Conservation (phyloP, 2,888 invertebrate genomes). For the Salticus scenicus region DNA sequence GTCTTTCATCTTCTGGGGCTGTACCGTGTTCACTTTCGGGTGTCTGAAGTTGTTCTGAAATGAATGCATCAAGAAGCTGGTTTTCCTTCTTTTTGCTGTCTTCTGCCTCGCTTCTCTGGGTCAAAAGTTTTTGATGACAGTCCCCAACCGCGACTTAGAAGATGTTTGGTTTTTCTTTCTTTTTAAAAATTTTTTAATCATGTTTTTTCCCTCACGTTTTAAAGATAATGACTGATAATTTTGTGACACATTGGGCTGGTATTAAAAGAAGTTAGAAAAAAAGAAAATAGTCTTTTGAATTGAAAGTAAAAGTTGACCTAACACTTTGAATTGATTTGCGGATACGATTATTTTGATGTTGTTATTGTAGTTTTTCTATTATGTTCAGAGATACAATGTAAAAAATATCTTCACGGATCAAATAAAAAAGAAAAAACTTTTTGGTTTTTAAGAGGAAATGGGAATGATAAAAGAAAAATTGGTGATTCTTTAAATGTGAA, state of each 20-base stretch:
- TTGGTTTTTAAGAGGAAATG: no score
- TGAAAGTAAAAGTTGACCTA: not conserved
- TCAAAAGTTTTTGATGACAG: constrained; percentile 19
- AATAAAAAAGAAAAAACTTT: no score
- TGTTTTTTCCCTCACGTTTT: not conserved
- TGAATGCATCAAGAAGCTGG: constrained; percentile 27
- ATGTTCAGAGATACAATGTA: no score
- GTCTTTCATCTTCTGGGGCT: not conserved
- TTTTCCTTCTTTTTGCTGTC: not conserved
- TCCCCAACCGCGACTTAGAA: constrained; percentile 5
- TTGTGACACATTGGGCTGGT: constrained; percentile 5
- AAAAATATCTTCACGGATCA: no score
- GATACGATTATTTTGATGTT: no score
- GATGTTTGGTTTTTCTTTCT: constrained; percentile 1
- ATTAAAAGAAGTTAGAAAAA: not conserved
- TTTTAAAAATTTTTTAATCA: no score
- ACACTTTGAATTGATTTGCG: no score
- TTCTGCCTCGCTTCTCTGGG: constrained; percentile 5
- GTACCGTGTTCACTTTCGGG: constrained; percentile 21
- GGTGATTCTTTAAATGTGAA: no score
- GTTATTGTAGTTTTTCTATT: no score
- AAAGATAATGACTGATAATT: constrained; percentile 10
- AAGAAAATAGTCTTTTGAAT: not conserved
- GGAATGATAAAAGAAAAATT: no score
- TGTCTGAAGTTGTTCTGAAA: constrained; percentile 11